phyloP scores from a whole-genome alignment of 2,888 invertebrate species.

The Empis stercorea region DNA sequence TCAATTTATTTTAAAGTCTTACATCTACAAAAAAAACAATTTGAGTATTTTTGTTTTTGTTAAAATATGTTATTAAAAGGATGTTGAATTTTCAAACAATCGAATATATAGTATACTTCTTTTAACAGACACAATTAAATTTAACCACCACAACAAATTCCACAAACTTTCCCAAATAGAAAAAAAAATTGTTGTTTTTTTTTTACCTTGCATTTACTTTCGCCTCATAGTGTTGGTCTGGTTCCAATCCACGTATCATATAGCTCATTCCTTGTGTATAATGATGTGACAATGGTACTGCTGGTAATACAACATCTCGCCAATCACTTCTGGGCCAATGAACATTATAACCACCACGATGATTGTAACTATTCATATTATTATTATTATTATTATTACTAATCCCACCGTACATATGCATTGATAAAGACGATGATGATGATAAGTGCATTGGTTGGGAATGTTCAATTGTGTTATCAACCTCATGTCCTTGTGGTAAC shows the following conservation, averaged over 20 bases:
- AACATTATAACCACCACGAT: conserved; percentile 23
- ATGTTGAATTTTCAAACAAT: too few relatives aligned
- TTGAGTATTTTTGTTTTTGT: too few relatives aligned
- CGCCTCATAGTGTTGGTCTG: conserved; percentile 52
- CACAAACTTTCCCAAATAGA: too few relatives aligned
- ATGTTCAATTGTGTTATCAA: conserved; percentile 37
- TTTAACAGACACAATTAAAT: too few relatives aligned
- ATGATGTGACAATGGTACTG: conserved; percentile 39
- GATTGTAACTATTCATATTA: conserved; percentile 20
- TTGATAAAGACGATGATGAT: conserved; percentile 21
- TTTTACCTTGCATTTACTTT: conserved; percentile 46
- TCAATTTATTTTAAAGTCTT: too few relatives aligned
- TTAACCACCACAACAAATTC: too few relatives aligned
- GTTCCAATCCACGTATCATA: conserved; percentile 50
- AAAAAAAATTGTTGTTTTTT: too few relatives aligned
- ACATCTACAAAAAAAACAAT: too few relatives aligned
- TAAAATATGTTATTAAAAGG: too few relatives aligned
- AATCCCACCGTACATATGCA: conserved; percentile 23
- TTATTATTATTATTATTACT: conserved; percentile 10
- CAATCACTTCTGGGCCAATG: conserved; percentile 41
- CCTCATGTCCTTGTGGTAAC: conserved; percentile 42
- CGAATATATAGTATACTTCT: too few relatives aligned
- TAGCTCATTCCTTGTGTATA: conserved; percentile 52
- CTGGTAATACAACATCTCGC: conserved; percentile 46
- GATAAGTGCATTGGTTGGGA: conserved; percentile 33